Percentiles rank a stretch among this genome's conserved stretches.
These are phyloP conservation scores for Machimus rusticus DNA, from an alignment of 2,888 invertebrate genomes.

Conservation along the genomic window DNA sequence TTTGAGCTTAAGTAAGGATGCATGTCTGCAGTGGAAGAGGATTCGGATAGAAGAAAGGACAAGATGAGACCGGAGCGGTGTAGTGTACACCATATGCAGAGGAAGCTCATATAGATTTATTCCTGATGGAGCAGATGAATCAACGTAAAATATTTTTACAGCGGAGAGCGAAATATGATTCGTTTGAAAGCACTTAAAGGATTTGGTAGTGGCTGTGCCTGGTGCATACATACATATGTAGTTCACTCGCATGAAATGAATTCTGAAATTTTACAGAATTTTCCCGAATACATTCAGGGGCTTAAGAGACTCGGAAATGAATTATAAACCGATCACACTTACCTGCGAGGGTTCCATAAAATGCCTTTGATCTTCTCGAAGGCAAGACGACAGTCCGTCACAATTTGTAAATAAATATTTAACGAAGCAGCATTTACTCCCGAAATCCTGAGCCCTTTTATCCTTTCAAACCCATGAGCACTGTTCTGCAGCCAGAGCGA, in stretches of 20 bases:
- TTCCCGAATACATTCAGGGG: neutral
- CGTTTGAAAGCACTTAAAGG: neutral
- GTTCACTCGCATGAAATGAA: neutral
- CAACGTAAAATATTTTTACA: neutral
- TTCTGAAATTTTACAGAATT: neutral
- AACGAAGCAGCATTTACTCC: neutral
- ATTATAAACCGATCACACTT: neutral
- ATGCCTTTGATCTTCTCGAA: neutral
- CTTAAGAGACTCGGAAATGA: neutral
- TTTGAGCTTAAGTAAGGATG: constrained; percentile 30
- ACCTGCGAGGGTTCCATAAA: neutral
- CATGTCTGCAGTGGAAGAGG: constrained; percentile 8
- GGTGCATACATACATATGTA: too few species aligned
- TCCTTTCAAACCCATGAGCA: neutral
- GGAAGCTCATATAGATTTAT: neutral
- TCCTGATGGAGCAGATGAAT: neutral
- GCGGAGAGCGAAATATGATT: neutral
- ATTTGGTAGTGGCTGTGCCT: neutral
- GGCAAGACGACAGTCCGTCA: neutral
- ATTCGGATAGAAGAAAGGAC: neutral
- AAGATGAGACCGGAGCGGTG: neutral
- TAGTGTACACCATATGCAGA: neutral
- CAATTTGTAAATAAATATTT: neutral
- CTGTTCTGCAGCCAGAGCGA: neutral
- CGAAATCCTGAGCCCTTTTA: neutral